Percentiles rank a stretch among this genome's conserved stretches.
Evolutionary conservation across 2,888 invertebrate genomes (phyloP).

Genomic region (Stenichneumon culpator): DNA sequence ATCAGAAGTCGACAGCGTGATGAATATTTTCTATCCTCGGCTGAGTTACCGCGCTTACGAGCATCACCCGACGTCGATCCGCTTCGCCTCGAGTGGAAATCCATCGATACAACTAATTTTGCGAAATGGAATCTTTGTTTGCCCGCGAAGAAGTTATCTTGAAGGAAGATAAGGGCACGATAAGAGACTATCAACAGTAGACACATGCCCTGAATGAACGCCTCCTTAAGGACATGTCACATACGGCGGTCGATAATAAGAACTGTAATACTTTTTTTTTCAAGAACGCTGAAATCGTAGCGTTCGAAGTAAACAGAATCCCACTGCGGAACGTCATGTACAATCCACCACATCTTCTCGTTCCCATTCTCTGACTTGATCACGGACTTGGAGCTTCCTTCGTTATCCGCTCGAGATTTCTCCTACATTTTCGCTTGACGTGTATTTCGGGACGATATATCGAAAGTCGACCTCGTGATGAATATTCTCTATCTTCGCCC

Average conservation of each 20-base stretch:
- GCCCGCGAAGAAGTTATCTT: background rate
- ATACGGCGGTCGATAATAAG: too few species aligned
- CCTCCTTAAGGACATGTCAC: too few species aligned
- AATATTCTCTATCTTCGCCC: constrained; percentile 24
- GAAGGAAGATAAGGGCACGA: background rate
- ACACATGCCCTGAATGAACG: too few species aligned
- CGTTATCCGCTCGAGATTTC: constrained; percentile 60
- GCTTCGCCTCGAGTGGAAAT: constrained; percentile 24
- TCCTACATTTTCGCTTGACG: constrained; percentile 2
- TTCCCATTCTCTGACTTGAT: constrained; percentile 29
- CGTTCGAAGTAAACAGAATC: too few species aligned
- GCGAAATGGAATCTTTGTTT: background rate
- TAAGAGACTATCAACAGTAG: background rate
- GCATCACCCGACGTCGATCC: constrained; percentile 16
- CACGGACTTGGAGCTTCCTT: constrained; percentile 24
- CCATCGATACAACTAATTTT: background rate
- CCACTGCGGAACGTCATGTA: background rate
- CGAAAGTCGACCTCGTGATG: constrained; percentile 35
- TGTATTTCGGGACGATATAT: constrained; percentile 39
- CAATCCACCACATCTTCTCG: background rate
- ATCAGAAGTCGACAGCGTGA: constrained; percentile 56
- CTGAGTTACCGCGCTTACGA: background rate
- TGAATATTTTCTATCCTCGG: constrained; percentile 56
- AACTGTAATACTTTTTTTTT: too few species aligned
- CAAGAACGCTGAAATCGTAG: too few species aligned